Percentiles rank a stretch among this genome's conserved stretches.
Conservation (phyloP, 2,797 vertebrate genomes). For the Perodicticus potto region DNA sequence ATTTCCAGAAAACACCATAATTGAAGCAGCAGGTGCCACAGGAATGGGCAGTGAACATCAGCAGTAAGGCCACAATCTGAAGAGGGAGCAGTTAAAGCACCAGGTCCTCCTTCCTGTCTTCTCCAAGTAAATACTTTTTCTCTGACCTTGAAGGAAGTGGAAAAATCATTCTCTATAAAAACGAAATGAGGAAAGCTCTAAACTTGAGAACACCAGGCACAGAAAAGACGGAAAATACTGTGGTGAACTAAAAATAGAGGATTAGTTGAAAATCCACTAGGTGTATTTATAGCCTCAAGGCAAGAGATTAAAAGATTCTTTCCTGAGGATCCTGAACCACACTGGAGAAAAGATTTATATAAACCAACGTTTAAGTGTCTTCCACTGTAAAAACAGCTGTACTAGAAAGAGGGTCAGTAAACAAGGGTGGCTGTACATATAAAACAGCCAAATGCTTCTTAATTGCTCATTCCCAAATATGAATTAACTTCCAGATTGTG, state of each 20-base stretch:
- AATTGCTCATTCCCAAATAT: not conserved
- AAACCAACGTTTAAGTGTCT: not conserved
- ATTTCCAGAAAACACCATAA: not conserved
- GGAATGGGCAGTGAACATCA: not conserved
- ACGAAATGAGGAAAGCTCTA: not conserved
- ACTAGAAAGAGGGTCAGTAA: not conserved
- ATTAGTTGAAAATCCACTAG: not conserved
- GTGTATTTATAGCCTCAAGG: not conserved
- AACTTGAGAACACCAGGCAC: not conserved
- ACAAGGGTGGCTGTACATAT: not conserved
- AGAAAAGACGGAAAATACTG: not conserved
- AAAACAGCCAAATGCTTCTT: not conserved
- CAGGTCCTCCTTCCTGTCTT: not conserved
- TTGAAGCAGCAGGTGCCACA: not conserved
- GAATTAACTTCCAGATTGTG: not conserved
- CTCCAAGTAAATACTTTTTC: not conserved
- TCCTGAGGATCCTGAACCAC: not conserved
- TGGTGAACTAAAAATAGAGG: not conserved
- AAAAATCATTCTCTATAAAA: not conserved
- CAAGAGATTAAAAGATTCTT: not conserved
- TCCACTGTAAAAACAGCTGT: not conserved
- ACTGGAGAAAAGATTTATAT: not conserved
- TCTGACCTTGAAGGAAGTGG: not conserved
- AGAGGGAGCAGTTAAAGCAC: too few species aligned
- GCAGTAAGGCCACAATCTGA: not conserved